Percentiles rank a stretch among this genome's conserved stretches.
These are phyloP conservation scores for Drosophila fulvimacula DNA, from an alignment of 2,888 invertebrate genomes.

Conservation along the genomic window DNA sequence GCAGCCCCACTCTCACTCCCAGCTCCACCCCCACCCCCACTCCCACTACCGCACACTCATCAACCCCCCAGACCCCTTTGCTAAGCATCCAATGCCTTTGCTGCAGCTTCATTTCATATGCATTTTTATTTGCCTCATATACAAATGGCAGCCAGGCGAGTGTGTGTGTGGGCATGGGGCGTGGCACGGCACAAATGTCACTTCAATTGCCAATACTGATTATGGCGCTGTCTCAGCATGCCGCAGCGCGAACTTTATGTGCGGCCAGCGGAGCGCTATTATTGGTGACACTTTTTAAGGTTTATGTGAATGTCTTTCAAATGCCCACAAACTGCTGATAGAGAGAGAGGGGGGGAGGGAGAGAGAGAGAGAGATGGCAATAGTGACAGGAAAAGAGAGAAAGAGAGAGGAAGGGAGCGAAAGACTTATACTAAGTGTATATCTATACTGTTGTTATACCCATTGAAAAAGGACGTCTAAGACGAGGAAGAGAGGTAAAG, in stretches of 20 bases:
- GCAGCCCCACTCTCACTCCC: constrained; percentile 3
- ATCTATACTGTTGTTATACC: background rate
- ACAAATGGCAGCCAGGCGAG: constrained; percentile 66
- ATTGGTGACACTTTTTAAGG: constrained; percentile 74
- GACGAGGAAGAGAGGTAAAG: too few relatives aligned
- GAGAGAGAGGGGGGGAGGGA: background rate
- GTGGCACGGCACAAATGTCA: constrained; percentile 65
- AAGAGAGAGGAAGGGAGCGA: background rate
- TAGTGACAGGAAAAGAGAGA: background rate
- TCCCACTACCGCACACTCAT: constrained; percentile 6
- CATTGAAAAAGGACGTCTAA: background rate
- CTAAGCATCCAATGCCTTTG: constrained; percentile 4
- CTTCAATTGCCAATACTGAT: constrained; percentile 81
- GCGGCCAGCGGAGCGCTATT: constrained; percentile 72
- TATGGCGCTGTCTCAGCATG: constrained; percentile 57
- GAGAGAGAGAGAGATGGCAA: background rate
- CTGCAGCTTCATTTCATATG: constrained; percentile 73
- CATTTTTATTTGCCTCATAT: constrained; percentile 82
- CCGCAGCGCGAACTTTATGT: constrained; percentile 63
- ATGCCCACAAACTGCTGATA: constrained; percentile 42
- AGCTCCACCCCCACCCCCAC: constrained; percentile 2
- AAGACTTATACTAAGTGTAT: constrained; percentile 1
- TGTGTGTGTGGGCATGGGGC: constrained; percentile 8
- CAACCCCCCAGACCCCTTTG: background rate
- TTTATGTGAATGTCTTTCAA: constrained; percentile 65